phyloP scores from a whole-genome alignment of 1,140 invertebrate species.

The Kradibia gibbosae region DNA sequence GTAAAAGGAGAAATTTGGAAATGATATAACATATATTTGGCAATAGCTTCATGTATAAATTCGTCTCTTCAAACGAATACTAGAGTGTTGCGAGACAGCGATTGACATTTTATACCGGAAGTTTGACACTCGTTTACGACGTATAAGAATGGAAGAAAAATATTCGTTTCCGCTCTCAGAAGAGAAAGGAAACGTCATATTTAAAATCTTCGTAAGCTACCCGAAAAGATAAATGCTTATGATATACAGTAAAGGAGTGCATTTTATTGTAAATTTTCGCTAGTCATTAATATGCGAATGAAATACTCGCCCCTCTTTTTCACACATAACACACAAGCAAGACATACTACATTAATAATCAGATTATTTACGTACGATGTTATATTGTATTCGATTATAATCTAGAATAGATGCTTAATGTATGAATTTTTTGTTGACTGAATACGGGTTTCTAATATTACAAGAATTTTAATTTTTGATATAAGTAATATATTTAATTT shows the following conservation, averaged over 20 bases:
- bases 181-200: constrained; percentile 47
- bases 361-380: no score
- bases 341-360: no score
- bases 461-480: no score
- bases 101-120: constrained; percentile 47
- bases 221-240: constrained; percentile 5
- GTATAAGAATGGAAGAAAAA: constrained; percentile 48
- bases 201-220: constrained; percentile 14
- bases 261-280: constrained; percentile 19
- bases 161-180: constrained; percentile 37
- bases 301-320: no score
- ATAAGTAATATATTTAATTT: no score
- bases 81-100: constrained; percentile 14
- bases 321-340: no score
- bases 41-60: constrained; percentile 30
- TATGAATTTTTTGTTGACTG: no score
- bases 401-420: no score
- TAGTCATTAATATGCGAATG: constrained; percentile 13
- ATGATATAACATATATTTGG: neutral
- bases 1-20: constrained; percentile 19
- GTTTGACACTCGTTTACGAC: constrained; percentile 41
- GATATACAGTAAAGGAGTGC: constrained; percentile 17
- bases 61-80: constrained; percentile 18
- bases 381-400: no score
- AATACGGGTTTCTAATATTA: no score